These are phyloP conservation scores for Aepyceros melampus DNA, from an alignment of 2,113 vertebrate genomes.

Conservation along the genomic window DNA sequence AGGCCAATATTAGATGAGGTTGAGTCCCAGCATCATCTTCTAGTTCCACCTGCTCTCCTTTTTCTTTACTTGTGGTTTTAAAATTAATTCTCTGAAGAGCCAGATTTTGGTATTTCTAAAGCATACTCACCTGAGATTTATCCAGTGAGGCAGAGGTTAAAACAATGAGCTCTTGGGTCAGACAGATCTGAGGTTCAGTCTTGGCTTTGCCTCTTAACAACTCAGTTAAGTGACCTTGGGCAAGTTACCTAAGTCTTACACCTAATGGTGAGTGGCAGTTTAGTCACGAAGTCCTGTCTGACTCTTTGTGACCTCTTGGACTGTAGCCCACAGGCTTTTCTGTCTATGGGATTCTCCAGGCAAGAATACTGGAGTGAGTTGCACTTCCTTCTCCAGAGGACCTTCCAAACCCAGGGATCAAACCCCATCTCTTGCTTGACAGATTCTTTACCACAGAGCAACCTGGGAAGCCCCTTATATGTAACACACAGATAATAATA, in stretches of 20 bases:
- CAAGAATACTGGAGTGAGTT: not conserved
- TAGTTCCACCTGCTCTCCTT: not conserved
- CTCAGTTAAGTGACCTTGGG: not conserved
- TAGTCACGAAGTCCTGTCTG: not conserved
- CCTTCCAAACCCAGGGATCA: not conserved
- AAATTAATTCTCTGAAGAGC: constrained; percentile 7
- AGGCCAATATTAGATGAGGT: constrained; percentile 6
- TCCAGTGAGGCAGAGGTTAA: not conserved
- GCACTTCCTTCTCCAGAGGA: not conserved
- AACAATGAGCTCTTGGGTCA: not conserved
- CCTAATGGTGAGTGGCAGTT: not conserved
- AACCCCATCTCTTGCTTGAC: not conserved
- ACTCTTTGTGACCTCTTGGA: not conserved
- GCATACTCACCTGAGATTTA: not conserved
- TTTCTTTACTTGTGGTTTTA: not conserved
- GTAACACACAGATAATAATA: not conserved
- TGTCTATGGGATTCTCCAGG: not conserved
- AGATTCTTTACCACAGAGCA: not conserved
- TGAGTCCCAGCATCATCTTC: not conserved
- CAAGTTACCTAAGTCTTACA: not conserved
- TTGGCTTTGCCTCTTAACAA: not conserved
- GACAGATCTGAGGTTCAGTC: not conserved
- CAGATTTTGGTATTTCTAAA: constrained; percentile 8
- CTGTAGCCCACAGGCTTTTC: not conserved
- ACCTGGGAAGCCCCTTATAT: not conserved